Percentiles rank a stretch among this genome's conserved stretches.
Conservation (phyloP, 2,797 vertebrate species). For the Loriculus beryllinus region DNA sequence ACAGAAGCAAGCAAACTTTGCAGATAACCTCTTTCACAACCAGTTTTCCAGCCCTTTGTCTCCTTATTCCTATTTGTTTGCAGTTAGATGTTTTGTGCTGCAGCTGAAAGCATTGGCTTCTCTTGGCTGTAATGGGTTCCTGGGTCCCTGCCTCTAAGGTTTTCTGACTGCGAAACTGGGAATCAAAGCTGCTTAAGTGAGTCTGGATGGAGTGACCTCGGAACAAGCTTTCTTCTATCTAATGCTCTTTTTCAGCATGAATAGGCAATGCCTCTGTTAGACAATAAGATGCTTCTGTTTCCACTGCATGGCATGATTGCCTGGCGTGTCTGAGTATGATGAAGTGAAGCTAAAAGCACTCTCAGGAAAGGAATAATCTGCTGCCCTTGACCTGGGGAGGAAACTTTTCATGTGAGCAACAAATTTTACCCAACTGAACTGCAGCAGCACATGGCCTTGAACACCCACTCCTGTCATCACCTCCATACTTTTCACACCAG, state of each 20-base stretch:
- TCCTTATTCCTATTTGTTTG: background rate
- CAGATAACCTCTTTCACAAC: background rate
- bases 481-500: background rate
- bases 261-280: background rate
- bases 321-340: background rate
- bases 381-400: background rate
- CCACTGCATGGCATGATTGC: background rate
- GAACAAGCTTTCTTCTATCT: background rate
- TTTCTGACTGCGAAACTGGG: background rate
- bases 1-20: background rate
- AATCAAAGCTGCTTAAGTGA: background rate
- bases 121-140: background rate
- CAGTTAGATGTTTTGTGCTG: background rate
- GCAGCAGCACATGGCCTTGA: background rate
- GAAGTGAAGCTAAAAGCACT: background rate
- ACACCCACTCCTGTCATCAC: background rate
- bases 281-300: background rate
- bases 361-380: background rate
- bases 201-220: background rate
- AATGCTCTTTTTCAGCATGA: constrained; percentile 15
- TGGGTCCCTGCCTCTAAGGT: background rate
- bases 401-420: background rate
- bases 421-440: background rate
- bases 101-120: background rate
- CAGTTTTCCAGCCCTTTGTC: background rate